Base-by-base conservation (phyloP, 1,140 invertebrate species). In the Bombus consobrinus region DNA sequence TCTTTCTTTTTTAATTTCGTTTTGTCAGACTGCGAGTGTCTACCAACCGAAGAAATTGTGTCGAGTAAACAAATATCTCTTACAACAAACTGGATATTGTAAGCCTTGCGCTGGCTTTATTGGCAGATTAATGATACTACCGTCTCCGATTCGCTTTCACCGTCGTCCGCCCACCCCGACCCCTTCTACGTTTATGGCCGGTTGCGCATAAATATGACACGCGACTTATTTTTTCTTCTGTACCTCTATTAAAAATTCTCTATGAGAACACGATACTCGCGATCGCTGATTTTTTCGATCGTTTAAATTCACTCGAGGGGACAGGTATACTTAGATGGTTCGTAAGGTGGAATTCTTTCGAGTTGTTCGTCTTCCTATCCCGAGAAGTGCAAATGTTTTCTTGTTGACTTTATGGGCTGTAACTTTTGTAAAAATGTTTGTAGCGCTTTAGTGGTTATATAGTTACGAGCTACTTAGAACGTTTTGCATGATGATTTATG, bases 101-200 rank as follows among this genome's bases (percentile, higher is more conserved):
- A 62, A 68, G 84, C 28, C 62, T 69, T 34, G 43, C 32, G 47
- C 47, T 62, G 84, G 43, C 79, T 86, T 82, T 75, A 75, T 86
- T 75, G 79, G 71, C 79, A 75, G 79, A 86, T 86, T 82, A 86
- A 82, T 86, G 62, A 82, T 82, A 75, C 72, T 69, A 86, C 71
- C 81, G 71, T 80, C 73, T 89, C 82, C 76, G 82, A 87, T 87
- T 90, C 85, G 86, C 88, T 89, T 90, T 89, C 88, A 90, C 84
- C 88, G 80, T 71, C 77, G 66, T 69, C 66, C 85, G 47, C 76
- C 84, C 79, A 75, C 79, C 72, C 72, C 71, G 77, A 62, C 53
- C 77, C 77, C 77, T 85, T 85, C 68, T 66, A 80, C 69, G 53
- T 64, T 85, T 85, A 81, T 77, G 77, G 47, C 25, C 32, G 59